Evolutionary conservation across 2,888 invertebrate species (phyloP).

Genomic region (Tuta absoluta): DNA sequence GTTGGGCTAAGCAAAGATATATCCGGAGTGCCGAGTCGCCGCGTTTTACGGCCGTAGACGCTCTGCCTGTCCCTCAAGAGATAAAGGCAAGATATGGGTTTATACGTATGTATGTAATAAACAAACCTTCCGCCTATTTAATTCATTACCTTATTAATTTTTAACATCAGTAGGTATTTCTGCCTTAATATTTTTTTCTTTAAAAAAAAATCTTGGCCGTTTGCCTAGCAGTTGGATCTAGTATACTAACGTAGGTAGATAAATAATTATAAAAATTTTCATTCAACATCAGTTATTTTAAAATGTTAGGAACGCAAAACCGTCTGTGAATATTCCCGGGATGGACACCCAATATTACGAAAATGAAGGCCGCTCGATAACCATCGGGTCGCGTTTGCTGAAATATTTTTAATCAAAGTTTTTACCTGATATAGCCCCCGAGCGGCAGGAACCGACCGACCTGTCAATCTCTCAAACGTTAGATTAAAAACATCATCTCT

Average conservation of each 20-base stretch:
- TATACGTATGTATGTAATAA: too few species aligned
- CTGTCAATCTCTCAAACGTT: constrained; percentile 80
- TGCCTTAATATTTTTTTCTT: too few species aligned
- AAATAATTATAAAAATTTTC: too few species aligned
- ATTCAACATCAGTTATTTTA: neutral
- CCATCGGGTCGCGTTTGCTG: constrained; percentile 63
- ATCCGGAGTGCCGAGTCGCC: neutral
- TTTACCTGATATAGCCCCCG: constrained; percentile 69
- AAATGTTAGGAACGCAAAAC: constrained; percentile 36
- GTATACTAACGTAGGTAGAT: too few species aligned
- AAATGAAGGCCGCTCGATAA: constrained; percentile 52
- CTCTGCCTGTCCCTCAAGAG: too few species aligned
- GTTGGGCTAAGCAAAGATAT: neutral
- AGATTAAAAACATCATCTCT: constrained; percentile 78
- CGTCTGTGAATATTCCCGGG: constrained; percentile 29
- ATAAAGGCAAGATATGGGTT: too few species aligned
- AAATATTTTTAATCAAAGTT: constrained; percentile 80
- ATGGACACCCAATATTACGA: constrained; percentile 39
- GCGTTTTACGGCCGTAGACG: too few species aligned
- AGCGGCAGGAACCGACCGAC: constrained; percentile 68
- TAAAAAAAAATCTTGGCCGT: too few species aligned
- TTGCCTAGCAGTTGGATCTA: too few species aligned
- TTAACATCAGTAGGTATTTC: too few species aligned
- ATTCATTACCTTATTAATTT: too few species aligned
- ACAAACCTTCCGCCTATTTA: too few species aligned